A percentile compares a stretch with the other conserved stretches of the same genome.
Conservation (phyloP, 2,797 vertebrate genomes). For the Pangasius larnaudii region DNA sequence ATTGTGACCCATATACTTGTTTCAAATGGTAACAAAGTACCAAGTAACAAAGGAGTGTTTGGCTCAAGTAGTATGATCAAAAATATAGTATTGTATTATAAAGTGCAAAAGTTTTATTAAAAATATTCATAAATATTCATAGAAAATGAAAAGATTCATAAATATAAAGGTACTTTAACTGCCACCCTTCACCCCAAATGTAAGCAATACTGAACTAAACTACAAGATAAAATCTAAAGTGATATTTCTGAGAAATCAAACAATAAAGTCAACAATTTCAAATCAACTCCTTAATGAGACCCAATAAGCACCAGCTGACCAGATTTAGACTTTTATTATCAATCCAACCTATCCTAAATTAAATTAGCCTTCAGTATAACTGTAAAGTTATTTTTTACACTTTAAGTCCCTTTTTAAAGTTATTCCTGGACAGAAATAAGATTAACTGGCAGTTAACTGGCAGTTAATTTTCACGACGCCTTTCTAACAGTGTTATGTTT, state of each 20-base stretch:
- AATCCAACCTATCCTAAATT: background rate
- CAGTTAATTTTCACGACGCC: slow-evolving; percentile 11
- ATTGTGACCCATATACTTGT: background rate
- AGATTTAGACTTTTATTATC: background rate
- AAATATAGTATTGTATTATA: background rate
- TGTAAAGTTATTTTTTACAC: background rate
- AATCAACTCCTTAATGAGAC: background rate
- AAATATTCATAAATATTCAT: too few species aligned
- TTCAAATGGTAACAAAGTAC: too few species aligned
- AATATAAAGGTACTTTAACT: background rate
- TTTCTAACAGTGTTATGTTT: slow-evolving; percentile 11
- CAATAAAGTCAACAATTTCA: background rate
- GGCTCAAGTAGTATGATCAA: background rate
- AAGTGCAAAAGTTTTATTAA: too few species aligned
- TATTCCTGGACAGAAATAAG: slow-evolving; percentile 41
- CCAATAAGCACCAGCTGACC: background rate
- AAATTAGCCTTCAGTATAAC: background rate
- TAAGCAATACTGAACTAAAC: background rate
- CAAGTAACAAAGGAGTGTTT: too few species aligned
- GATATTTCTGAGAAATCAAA: background rate
- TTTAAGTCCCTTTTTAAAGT: background rate
- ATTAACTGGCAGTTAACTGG: slow-evolving; percentile 41
- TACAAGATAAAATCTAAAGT: background rate
- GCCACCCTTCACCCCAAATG: background rate
- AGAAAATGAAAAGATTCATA: too few species aligned